Evolutionary conservation across 2,888 invertebrate genomes (phyloP), one percentile per base, ranked within the genome.

Genomic region (Malacosoma neustria): DNA sequence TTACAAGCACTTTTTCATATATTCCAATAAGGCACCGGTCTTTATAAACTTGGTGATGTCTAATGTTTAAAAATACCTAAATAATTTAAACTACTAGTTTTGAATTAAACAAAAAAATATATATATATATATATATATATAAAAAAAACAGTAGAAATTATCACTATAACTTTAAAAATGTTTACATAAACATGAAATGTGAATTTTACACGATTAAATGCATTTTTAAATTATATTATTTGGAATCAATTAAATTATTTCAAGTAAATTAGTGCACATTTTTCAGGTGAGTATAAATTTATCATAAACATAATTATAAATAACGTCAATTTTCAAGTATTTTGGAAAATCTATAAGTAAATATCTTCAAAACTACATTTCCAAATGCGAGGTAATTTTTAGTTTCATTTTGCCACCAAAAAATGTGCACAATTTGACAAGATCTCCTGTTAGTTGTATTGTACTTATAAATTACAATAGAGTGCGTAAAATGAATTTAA

Each of bases 301-400:
- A 61, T 62, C 68, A 67, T 74, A 72, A 75, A 72, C 65, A 72
- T 77, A 48, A 65, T 72, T 69, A 65, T 63, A 22, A 22, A 22
- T 64, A 70, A 69, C 58, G 58, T 72, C 68, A 69, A 68, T 76
- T 71, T 70, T 77, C 67, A 67, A 65, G 68, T 64, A 65, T 77
- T 79, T 80, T 77, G 69, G 69, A 79, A 79, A 73, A 70, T 66
- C 70, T 80, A 76, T 66, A 64, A 59, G 64, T 68, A 74, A 77
- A 73, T 76, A 72, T 71, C 73, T 63, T 81, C 81, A 82, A 81
- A 84, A 81, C 81, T 84, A 84, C 77, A 65, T 75, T 81, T 72
- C 84, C 85, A 84, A 85, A 85, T 85, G 85, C 85, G 85, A 85
- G 85, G 85, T 65, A 82, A 85, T 82, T 82, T 67, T 69, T 79